Evolutionary conservation across 2,113 vertebrate species (phyloP).

Genomic region (Aepyceros melampus): DNA sequence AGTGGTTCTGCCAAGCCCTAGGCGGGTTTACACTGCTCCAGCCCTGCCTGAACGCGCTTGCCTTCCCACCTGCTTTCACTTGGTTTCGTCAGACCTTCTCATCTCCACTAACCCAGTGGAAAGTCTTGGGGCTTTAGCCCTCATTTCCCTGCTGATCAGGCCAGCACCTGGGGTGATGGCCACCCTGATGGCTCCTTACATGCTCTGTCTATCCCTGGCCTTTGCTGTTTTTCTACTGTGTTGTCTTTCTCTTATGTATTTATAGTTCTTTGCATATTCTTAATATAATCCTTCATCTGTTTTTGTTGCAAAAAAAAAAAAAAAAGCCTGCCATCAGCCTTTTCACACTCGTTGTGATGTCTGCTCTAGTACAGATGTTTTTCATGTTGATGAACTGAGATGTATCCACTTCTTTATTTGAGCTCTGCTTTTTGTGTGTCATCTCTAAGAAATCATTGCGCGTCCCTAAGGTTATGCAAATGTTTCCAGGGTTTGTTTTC

Average conservation of each 20-base stretch:
- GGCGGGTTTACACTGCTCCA: accelerated
- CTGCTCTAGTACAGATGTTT: neutral
- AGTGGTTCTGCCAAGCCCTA: neutral
- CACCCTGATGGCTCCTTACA: accelerated
- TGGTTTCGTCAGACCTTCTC: neutral
- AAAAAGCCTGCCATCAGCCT: neutral
- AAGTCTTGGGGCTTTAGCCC: neutral
- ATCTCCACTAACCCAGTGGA: neutral
- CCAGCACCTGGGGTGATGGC: accelerated
- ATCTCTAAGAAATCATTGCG: neutral
- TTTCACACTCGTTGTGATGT: neutral
- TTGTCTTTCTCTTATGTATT: neutral
- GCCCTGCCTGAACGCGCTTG: neutral
- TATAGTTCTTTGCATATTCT: neutral
- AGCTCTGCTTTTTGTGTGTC: neutral
- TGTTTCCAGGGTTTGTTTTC: neutral
- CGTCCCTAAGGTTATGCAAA: neutral
- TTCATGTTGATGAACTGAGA: neutral
- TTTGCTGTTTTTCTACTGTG: neutral
- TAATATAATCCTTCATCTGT: neutral
- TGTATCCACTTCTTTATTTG: neutral
- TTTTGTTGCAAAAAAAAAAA: neutral
- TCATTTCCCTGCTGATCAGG: neutral
- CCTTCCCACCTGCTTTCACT: neutral
- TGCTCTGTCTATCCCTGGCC: neutral